phyloP scores from a whole-genome alignment of 2,888 invertebrate genomes.

The Leptinotarsa haldemani region DNA sequence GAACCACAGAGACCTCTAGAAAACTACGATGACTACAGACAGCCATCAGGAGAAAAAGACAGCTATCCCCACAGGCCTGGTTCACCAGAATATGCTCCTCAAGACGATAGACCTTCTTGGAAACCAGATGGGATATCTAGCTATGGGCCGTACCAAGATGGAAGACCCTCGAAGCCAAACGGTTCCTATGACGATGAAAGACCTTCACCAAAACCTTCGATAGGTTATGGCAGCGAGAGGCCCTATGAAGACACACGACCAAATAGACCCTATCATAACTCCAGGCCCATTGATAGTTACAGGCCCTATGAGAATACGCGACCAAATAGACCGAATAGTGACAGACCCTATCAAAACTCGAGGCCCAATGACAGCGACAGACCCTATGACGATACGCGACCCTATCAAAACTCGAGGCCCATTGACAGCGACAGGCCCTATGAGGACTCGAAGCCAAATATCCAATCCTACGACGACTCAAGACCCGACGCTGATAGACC shows the following conservation, averaged over 20 bases:
- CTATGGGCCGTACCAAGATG: background rate
- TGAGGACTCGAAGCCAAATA: background rate
- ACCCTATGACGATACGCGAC: background rate
- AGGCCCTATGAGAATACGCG: background rate
- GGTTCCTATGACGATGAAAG: slow-evolving; percentile 11
- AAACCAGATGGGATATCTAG: background rate
- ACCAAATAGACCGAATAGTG: background rate
- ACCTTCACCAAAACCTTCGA: background rate
- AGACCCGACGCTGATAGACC: background rate
- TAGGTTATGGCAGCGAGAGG: background rate
- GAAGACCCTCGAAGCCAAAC: background rate
- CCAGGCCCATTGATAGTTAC: background rate
- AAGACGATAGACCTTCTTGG: background rate
- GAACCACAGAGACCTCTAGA: no score
- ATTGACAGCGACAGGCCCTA: background rate
- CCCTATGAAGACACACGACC: background rate
- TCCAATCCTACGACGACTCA: background rate
- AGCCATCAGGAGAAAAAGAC: background rate
- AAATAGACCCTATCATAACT: background rate
- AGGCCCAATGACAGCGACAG: background rate
- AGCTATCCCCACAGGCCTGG: background rate
- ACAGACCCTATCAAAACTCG: background rate
- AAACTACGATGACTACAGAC: background rate
- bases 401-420: background rate
- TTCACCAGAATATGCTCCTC: background rate